Evolutionary conservation across 2,888 invertebrate genomes (phyloP), one percentile per base, ranked within the genome.

Genomic region (Caenorhabditis panamensis): DNA sequence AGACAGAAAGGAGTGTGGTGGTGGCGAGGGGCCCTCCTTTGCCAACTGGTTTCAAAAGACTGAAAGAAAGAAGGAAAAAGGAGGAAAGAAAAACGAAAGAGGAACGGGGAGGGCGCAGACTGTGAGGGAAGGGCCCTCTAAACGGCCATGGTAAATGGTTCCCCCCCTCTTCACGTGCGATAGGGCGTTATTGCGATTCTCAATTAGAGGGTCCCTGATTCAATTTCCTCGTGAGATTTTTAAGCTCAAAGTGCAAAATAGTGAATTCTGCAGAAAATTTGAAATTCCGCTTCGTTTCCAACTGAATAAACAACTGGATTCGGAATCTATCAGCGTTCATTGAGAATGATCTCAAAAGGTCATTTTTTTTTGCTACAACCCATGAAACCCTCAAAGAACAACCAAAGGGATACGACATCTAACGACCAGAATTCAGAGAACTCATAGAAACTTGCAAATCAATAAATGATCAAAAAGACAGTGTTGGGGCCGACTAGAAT

Each of bases 11-110:
- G 9, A 22, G 49, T 8, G 44, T 31, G n/a, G 13, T 9, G 22
- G 3, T 1, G 8, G 18, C 16, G 22, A 22, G 53, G n/a, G 20
- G 18, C 41, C 41, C 13, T 16, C 13, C 13, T 16, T 9, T 5
- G 13, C 2, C 41, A 53, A 69, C 53, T 59, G 59, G 68, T 69
- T 69, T 49, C 59, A 49, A 47, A 56, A 53, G 53, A 54, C 62
- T 31, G 6, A n/a, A 3, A 22, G 3, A 53, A 6, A 20, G 24
- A 8, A 22, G 16, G 37, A 64, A 16, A 64, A 36, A 53, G 36
- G 51, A 36, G 28, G 36, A 36, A 51, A 63, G 24, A n/a, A 13
- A 2, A 18, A 63, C 9, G 49, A 58, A 16, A 36, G 36, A 9
- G 18, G 36, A 53, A n/a, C n/a, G n/a, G n/a, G n/a, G 28, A 8